A percentile compares a stretch with the other conserved stretches of the same genome.
Conservation (phyloP, 92 coral and sea anemone species). For the Parazoanthus swiftii region DNA sequence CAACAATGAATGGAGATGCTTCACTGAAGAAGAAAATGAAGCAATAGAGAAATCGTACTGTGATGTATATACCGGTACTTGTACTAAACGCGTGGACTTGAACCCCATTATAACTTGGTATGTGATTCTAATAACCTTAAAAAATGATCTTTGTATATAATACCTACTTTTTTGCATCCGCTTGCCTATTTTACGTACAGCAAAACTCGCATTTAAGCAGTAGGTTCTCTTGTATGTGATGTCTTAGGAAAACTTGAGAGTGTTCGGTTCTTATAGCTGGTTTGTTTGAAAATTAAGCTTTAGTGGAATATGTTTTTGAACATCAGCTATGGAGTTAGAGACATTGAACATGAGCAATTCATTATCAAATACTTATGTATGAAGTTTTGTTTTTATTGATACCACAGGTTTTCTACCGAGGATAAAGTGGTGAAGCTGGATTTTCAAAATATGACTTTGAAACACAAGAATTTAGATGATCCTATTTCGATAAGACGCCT, state of each 20-base stretch:
- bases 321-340: no score
- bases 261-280: no score
- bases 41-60: slow-evolving; percentile 14
- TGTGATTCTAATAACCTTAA: neutral
- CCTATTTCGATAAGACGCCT: neutral
- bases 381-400: neutral
- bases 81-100: neutral
- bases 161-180: neutral
- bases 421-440: neutral
- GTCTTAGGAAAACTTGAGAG: no score
- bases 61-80: neutral
- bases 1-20: neutral
- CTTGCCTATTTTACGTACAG: neutral
- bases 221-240: no score
- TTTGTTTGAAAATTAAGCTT: no score
- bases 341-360: neutral
- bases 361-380: neutral
- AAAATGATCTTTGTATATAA: neutral
- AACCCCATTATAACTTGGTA: neutral
- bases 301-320: no score
- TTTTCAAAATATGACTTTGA: slow-evolving; percentile 1
- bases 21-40: neutral
- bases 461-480: neutral
- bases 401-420: neutral
- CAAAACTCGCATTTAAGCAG: no score